A percentile compares a stretch with the other conserved stretches of the same genome.
phyloP scores from a whole-genome alignment of 2,113 vertebrate genomes.

The Etia nguti region DNA sequence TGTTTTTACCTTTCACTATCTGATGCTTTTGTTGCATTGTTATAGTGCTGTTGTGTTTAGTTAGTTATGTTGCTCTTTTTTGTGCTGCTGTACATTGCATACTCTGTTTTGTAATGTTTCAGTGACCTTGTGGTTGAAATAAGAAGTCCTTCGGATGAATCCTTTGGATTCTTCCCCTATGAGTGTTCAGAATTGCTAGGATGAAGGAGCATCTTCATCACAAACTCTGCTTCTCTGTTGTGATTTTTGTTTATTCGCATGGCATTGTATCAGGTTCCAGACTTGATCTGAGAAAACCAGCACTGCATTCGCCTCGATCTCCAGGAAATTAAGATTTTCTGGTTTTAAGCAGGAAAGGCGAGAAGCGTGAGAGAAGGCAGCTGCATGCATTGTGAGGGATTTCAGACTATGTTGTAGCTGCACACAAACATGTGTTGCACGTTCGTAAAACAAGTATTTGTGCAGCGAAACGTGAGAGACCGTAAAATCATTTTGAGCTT shows the following conservation, averaged over 20 bases:
- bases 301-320: background rate
- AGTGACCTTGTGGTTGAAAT: background rate
- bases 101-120: background rate
- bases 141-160: background rate
- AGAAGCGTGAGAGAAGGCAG: background rate
- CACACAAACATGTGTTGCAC: background rate
- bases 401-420: background rate
- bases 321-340: background rate
- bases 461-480: background rate
- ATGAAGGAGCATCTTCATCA: background rate
- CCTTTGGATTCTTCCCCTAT: background rate
- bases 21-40: background rate
- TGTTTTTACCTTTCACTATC: background rate
- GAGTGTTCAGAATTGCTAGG: background rate
- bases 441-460: background rate
- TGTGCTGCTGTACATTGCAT: background rate
- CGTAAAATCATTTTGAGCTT: background rate
- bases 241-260: background rate
- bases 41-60: background rate
- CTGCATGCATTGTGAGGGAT: background rate
- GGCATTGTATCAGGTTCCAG: background rate
- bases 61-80: background rate
- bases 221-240: background rate
- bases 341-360: background rate
- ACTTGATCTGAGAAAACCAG: background rate